These are phyloP conservation scores for Stenotaenia linearis DNA, from an alignment of 2,888 invertebrate genomes.

Conservation along the genomic window DNA sequence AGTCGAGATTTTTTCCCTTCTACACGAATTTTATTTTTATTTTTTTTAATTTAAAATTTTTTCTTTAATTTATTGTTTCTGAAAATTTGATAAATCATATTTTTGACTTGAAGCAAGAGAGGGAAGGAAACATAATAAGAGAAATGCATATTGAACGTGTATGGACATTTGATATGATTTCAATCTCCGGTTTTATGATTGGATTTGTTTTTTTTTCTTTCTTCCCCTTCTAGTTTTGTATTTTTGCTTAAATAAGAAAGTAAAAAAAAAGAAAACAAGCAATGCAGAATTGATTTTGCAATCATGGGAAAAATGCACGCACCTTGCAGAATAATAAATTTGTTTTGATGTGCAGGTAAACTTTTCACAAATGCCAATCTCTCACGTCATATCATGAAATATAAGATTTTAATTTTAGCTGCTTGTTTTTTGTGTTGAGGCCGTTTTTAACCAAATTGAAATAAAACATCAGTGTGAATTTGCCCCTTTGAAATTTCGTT, in stretches of 20 bases:
- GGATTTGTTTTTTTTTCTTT: neutral
- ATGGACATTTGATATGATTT: neutral
- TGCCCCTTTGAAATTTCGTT: neutral
- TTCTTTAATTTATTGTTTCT: neutral
- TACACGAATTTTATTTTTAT: neutral
- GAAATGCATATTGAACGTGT: neutral
- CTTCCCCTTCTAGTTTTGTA: too few relatives aligned
- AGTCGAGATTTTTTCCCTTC: neutral
- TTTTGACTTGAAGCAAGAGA: neutral
- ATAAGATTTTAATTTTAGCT: neutral
- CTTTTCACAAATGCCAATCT: neutral
- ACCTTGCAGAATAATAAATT: neutral
- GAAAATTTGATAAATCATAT: neutral
- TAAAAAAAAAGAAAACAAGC: neutral
- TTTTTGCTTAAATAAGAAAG: neutral
- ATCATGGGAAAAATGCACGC: constrained; percentile 4
- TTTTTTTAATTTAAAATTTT: neutral
- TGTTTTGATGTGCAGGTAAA: neutral
- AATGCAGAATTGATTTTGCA: constrained; percentile 5
- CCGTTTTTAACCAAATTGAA: neutral
- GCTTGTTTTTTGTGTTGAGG: neutral
- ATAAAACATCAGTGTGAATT: neutral
- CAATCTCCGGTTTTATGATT: constrained; percentile 9
- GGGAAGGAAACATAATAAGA: neutral
- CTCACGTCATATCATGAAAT: neutral